These are phyloP conservation scores for Geopemphigus sp. DNA, from an alignment of 1,140 invertebrate species.

Conservation along the genomic window DNA sequence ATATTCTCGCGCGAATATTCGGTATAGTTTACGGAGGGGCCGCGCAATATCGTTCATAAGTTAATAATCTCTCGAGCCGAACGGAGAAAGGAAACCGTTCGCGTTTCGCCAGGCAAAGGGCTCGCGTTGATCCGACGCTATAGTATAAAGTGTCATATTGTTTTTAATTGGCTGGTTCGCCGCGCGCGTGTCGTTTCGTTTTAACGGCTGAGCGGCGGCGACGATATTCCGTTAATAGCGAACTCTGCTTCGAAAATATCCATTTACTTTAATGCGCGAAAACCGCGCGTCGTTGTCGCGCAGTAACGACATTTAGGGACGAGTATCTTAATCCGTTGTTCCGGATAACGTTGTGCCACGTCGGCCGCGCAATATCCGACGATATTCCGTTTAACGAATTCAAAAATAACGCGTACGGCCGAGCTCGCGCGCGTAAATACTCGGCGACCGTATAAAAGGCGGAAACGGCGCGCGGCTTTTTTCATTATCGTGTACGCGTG, in stretches of 20 bases:
- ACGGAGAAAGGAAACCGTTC: background rate
- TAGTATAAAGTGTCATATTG: background rate
- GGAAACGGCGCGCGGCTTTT: no score
- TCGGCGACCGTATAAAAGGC: no score
- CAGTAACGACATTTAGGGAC: background rate
- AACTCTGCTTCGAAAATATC: constrained; percentile 13
- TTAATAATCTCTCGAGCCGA: background rate
- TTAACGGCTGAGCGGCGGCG: background rate
- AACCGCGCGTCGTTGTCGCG: background rate
- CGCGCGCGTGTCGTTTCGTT: background rate
- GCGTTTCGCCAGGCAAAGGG: background rate
- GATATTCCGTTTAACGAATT: background rate
- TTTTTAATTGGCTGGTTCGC: background rate
- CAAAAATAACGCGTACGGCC: no score
- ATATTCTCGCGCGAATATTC: no score
- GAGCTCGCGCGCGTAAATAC: no score
- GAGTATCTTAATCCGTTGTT: background rate
- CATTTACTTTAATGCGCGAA: constrained; percentile 14
- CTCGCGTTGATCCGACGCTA: background rate
- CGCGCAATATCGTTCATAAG: no score
- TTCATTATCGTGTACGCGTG: no score
- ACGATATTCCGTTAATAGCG: background rate
- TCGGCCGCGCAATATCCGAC: background rate
- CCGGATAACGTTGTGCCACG: no score
- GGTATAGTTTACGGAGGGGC: background rate